These are phyloP conservation scores for Hecatera dysodea DNA, from an alignment of 2,888 invertebrate species.

Conservation along the genomic window DNA sequence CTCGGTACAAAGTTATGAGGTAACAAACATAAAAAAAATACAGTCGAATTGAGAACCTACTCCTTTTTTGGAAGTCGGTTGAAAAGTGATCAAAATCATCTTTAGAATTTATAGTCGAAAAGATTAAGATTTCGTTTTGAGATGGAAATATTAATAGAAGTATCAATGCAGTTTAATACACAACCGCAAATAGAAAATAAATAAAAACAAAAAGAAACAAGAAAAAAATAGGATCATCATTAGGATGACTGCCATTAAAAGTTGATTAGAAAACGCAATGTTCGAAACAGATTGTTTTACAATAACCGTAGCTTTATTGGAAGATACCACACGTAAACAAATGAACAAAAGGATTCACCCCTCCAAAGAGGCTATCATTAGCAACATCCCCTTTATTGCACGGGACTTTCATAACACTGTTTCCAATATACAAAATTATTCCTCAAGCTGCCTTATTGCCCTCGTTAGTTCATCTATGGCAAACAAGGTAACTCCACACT, in stretches of 20 bases:
- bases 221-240: too few relatives aligned
- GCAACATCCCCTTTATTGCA: slow-evolving; percentile 16
- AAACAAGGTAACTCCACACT: slow-evolving; percentile 70
- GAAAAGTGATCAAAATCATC: not conserved
- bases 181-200: too few relatives aligned
- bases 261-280: not conserved
- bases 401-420: slow-evolving; percentile 29
- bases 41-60: too few relatives aligned
- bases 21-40: too few relatives aligned
- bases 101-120: too few relatives aligned
- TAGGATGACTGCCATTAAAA: not conserved
- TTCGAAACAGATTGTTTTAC: not conserved
- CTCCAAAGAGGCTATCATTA: slow-evolving; percentile 11
- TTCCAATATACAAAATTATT: slow-evolving; percentile 54
- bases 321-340: not conserved
- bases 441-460: slow-evolving; percentile 49
- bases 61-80: too few relatives aligned
- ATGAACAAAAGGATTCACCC: slow-evolving; percentile 7
- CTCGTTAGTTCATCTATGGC: slow-evolving; percentile 56
- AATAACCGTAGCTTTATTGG: not conserved
- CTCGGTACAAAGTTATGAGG: too few relatives aligned
- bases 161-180: too few relatives aligned
- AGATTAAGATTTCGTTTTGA: too few relatives aligned
- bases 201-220: too few relatives aligned
- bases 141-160: too few relatives aligned